These are phyloP conservation scores for Choloepus hoffmanni DNA, from an alignment of 2,113 vertebrate genomes.

Conservation along the genomic window DNA sequence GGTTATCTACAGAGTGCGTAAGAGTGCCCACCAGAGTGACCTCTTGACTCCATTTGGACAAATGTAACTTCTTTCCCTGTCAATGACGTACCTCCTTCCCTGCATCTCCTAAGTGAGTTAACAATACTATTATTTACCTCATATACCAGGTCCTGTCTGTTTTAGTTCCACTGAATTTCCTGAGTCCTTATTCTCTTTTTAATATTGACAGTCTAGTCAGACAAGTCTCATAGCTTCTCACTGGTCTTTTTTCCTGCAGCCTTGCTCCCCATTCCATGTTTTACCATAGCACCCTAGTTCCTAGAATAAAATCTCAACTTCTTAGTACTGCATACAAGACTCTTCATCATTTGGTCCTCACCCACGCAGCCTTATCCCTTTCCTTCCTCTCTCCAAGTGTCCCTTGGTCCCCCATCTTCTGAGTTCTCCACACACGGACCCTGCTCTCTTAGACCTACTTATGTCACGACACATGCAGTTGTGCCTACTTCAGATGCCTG, in stretches of 20 bases:
- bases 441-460: neutral
- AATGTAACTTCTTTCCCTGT: neutral
- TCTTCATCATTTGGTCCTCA: neutral
- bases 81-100: neutral
- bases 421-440: accelerated
- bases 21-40: no score
- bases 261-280: neutral
- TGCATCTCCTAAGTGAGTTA: neutral
- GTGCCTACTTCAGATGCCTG: neutral
- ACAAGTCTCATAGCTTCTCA: neutral
- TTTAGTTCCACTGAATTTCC: neutral
- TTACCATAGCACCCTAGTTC: neutral
- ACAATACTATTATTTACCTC: neutral
- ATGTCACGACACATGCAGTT: neutral
- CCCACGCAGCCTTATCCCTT: neutral
- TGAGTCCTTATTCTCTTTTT: neutral
- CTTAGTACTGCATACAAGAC: neutral
- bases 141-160: neutral
- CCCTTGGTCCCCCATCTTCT: neutral
- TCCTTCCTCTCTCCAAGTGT: neutral
- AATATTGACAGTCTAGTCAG: neutral
- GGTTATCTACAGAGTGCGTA: no score
- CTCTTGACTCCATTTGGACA: no score
- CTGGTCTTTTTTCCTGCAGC: neutral
- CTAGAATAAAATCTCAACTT: neutral